Base-by-base conservation (phyloP, 2,888 invertebrate species). In the Leucania comma region DNA sequence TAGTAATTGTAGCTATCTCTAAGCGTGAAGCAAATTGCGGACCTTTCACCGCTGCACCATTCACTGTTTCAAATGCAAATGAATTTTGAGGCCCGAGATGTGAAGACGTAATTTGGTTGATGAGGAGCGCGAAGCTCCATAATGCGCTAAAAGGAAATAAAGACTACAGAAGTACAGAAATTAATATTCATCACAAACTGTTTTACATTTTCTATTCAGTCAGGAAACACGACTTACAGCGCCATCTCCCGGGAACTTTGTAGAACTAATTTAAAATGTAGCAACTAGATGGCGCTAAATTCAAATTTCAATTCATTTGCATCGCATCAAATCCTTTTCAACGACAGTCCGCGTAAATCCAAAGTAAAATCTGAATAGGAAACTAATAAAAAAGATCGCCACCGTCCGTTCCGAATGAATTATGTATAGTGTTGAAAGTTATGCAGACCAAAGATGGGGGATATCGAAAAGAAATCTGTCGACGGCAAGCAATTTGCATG, bases 401-500 rank as follows among this genome's bases (percentile, higher is more conserved):
- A 63, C 54, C 75, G 81, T 84, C 85, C 83, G 78, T 83, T 81
- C 76, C 70, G 69, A 88, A 90, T 90, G 89, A 90, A 89, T 90
- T 88, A 90, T 88, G 86, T 86, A 89, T 87, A 71, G 79, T 81
- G 73, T 68, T 60, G 69, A 87, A 91, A 92, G 88, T 88, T 90
- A 89, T 89, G 87, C 86, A 83, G 80, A 84, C 83, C 81, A 81
- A 78, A 84, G 85, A 84, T 84, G 77, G 86, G 82, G 84, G 84
- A 85, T 82, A 86, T 80, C 76, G 82, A 84, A 86, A 88, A 91
- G 90, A 91, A 92, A 88, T 86, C 83, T 85, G 86, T 82, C 81
- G 82, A 75, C 84, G 81, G 79, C 76, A 50, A 72, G 70, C 86
- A 90, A 94, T 94, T 93, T 93, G 86, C 93, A 94, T 93, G 90